phyloP scores from a whole-genome alignment of 1,140 invertebrate species.

The Drosophila bocqueti region DNA sequence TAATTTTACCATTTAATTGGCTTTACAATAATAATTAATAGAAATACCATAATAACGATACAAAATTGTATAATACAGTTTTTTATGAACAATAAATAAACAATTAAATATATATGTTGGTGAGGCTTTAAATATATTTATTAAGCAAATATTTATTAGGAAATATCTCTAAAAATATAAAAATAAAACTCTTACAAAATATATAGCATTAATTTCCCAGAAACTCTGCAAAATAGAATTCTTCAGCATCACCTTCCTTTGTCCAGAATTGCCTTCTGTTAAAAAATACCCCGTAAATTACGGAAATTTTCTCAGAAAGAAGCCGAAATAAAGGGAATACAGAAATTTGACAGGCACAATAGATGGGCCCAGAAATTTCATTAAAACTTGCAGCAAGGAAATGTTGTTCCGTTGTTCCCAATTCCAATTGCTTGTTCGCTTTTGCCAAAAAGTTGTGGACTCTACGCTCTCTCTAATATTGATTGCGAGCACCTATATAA shows the following conservation, averaged over 20 bases:
- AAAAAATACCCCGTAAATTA: neutral
- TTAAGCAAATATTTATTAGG: too few species aligned
- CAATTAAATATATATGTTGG: too few species aligned
- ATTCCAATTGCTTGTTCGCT: constrained; percentile 27
- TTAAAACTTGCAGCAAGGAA: constrained; percentile 57
- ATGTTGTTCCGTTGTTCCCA: constrained; percentile 40
- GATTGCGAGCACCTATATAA: constrained; percentile 27
- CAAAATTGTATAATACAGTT: neutral
- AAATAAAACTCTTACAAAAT: too few species aligned
- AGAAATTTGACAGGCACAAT: constrained; percentile 23
- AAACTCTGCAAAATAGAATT: too few species aligned
- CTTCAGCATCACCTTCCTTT: neutral
- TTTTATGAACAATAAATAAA: too few species aligned
- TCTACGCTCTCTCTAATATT: constrained; percentile 18
- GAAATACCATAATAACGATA: neutral
- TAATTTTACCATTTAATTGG: neutral
- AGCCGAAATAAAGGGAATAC: neutral
- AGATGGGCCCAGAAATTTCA: constrained; percentile 44
- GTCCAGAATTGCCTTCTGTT: too few species aligned
- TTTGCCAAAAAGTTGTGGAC: constrained; percentile 24
- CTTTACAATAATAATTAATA: neutral
- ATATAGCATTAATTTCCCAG: too few species aligned
- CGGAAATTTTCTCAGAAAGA: neutral
- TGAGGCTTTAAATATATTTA: too few species aligned
- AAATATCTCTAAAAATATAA: neutral